Percentiles rank a stretch among this genome's conserved stretches.
Evolutionary conservation across 2,888 invertebrate species (phyloP).

Genomic region (Apomyelois bistriatella): DNA sequence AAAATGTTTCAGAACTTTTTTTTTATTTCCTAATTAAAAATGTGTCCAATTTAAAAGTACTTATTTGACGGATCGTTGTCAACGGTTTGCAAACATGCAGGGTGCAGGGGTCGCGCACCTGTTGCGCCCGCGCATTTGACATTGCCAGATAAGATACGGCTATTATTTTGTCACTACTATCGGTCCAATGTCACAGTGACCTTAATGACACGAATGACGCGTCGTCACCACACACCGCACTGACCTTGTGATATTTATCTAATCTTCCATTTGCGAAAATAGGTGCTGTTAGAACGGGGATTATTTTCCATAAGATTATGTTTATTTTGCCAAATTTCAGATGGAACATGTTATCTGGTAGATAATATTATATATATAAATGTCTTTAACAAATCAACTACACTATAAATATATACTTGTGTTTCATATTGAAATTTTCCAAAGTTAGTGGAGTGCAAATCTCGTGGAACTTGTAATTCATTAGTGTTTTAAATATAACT

Average conservation of each 20-base stretch:
- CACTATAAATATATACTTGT: too few relatives aligned
- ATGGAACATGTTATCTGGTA: too few relatives aligned
- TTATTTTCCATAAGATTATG: slow-evolving; percentile 38
- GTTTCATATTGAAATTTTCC: too few relatives aligned
- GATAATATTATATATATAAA: too few relatives aligned
- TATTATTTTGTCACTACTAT: slow-evolving; percentile 76
- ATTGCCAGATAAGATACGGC: slow-evolving; percentile 76
- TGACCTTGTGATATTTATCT: slow-evolving; percentile 78
- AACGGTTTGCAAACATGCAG: slow-evolving; percentile 34
- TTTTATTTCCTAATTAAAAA: too few relatives aligned
- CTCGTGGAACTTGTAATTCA: neutral
- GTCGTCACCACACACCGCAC: slow-evolving; percentile 58
- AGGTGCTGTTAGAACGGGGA: slow-evolving; percentile 41
- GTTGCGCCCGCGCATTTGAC: slow-evolving; percentile 73
- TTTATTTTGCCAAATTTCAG: slow-evolving; percentile 3
- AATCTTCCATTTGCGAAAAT: slow-evolving; percentile 71
- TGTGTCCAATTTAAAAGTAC: too few relatives aligned
- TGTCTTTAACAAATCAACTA: too few relatives aligned
- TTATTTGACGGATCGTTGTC: neutral
- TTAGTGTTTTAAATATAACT: neutral
- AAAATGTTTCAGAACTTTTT: too few relatives aligned
- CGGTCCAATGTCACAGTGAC: slow-evolving; percentile 78
- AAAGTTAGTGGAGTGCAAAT: too few relatives aligned
- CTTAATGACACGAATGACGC: slow-evolving; percentile 77
- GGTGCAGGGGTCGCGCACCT: slow-evolving; percentile 71